Conservation (phyloP, 2,797 vertebrate genomes). For the Smutsia gigantea region DNA sequence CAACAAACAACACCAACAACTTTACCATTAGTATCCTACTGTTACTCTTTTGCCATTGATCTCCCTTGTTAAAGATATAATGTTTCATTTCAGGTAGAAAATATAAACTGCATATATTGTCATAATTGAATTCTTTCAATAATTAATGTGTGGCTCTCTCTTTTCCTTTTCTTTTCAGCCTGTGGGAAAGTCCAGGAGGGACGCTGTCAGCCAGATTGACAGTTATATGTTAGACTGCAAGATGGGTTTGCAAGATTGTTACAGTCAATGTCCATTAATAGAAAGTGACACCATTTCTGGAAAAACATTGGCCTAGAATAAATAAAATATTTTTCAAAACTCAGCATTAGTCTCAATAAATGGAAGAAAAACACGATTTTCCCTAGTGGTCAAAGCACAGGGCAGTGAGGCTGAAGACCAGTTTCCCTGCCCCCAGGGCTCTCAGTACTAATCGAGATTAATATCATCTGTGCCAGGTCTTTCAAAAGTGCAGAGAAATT, state of each 20-base stretch:
- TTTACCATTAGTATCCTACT: not conserved
- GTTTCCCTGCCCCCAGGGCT: not conserved
- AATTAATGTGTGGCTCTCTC: not conserved
- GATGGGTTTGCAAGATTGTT: not conserved
- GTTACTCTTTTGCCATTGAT: not conserved
- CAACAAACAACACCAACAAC: not conserved
- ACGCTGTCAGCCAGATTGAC: not conserved
- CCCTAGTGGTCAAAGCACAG: not conserved
- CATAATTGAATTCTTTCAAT: not conserved
- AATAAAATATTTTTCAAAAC: not conserved
- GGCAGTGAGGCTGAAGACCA: not conserved
- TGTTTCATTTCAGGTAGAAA: constrained; percentile 40
- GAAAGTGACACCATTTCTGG: not conserved
- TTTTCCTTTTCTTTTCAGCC: not conserved
- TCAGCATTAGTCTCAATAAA: not conserved
- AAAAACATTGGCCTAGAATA: not conserved
- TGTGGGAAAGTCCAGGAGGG: not conserved
- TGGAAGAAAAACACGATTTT: not conserved
- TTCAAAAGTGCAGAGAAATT: not conserved
- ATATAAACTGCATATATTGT: not conserved
- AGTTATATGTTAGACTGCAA: not conserved
- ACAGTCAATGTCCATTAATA: not conserved
- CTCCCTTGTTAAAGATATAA: not conserved
- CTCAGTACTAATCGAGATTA: not conserved
- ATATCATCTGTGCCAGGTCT: not conserved